Evolutionary conservation across 2,113 vertebrate genomes (phyloP), one percentile per base, ranked within the genome.

Genomic region (Oplegnathus fasciatus): DNA sequence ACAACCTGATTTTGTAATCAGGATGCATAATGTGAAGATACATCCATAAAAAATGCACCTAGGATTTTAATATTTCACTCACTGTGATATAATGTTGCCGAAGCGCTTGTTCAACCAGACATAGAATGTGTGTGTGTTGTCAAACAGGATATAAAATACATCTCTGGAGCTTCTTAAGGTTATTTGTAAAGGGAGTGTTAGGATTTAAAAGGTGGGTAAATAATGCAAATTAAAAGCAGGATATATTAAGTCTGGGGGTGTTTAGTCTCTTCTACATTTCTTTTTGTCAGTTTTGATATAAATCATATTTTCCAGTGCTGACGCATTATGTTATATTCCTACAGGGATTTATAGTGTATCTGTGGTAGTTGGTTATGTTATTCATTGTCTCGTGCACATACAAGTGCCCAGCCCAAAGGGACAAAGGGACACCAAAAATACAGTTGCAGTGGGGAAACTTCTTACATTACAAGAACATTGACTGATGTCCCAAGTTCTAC

Each of bases 1-100:
- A 15, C 18, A 4, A n/a, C 69, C n/a, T 2, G 34, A 58, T 30
- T 73, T 3, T 72, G 24, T 40, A 7, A 18, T 57, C 30, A 37
- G 34, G 34, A 37, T 37, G 34, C 6, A 6, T 40, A 24, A 58
- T 8, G 15, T 40, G 13, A 55, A 34, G 50, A 57, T 28, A 2
- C 34, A 34, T 17, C 57, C 73, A 75, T 48, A 24, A 22, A 61
- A 75, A 61, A 50, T 34, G 2, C 0, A 75, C 50, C 13, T 11
- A 46, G 37, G 54, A 22, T 44, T 13, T 74, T 17, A 73, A 58
- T 58, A 30, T 58, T 73, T 73, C 54, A 60, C 40, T 24, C 26
- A 8, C 6, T 61, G 37, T 24, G 18, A 17, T 60, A 60, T 60
- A 22, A 58, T 13, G 34, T 20, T 42, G 24, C 37, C 26, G 9